A percentile compares a stretch with the other conserved stretches of the same genome.
Evolutionary conservation across 2,888 invertebrate genomes (phyloP).

Genomic region (Agapostemon virescens): DNA sequence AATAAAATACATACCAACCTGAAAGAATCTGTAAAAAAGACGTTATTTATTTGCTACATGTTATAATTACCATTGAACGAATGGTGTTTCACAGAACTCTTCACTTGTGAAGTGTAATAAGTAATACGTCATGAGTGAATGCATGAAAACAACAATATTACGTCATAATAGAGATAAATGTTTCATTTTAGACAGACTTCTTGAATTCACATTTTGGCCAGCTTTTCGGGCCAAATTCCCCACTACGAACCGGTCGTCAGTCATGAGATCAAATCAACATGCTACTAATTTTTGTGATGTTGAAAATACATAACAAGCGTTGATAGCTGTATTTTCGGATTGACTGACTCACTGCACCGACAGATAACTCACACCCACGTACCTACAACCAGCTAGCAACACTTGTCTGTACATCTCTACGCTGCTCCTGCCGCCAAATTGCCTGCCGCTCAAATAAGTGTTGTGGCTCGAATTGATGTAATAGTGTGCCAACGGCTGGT

Average conservation of each 20-base stretch:
- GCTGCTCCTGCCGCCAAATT: conserved; percentile 98
- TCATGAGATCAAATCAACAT: background rate
- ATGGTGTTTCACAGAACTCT: no score
- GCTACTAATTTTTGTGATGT: background rate
- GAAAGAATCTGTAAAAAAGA: no score
- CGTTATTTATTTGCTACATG: no score
- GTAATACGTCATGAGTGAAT: no score
- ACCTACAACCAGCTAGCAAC: conserved; percentile 97
- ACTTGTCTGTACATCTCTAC: conserved; percentile 99
- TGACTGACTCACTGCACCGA: background rate
- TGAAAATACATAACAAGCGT: background rate
- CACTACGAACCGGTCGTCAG: background rate
- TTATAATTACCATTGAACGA: no score
- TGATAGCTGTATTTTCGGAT: background rate
- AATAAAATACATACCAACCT: no score
- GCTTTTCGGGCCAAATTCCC: background rate
- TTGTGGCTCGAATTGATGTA: conserved; percentile 99
- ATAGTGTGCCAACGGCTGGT: conserved; percentile 98
- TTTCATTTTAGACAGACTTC: no score
- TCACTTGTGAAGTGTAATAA: no score
- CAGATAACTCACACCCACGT: conserved; percentile 30
- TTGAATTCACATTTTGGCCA: no score
- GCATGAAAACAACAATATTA: no score
- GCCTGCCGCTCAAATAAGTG: conserved; percentile 95
- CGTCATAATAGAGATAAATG: no score